Evolutionary conservation across 2,113 vertebrate species (phyloP).

Genomic region (Junco hyemalis): DNA sequence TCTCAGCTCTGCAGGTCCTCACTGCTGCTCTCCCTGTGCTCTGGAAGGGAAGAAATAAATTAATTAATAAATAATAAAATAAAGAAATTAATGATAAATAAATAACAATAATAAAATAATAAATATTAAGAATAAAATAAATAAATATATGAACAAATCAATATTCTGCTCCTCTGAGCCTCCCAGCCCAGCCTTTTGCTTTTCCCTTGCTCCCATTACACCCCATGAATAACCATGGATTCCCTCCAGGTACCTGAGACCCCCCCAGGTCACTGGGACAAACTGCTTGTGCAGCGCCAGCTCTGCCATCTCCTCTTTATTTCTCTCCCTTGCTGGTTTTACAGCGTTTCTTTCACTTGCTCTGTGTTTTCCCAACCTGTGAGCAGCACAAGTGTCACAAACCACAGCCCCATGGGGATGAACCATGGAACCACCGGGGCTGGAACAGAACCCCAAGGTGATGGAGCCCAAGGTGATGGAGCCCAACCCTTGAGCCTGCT

Average conservation of each 20-base stretch:
- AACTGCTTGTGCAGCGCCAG: not conserved
- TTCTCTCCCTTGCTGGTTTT: not conserved
- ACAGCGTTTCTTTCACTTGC: not conserved
- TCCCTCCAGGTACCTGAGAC: not conserved
- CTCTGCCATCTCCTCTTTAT: not conserved
- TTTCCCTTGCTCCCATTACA: not conserved
- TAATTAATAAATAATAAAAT: too few species aligned
- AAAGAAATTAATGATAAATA: too few species aligned
- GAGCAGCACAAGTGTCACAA: not conserved
- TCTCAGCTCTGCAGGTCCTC: not conserved
- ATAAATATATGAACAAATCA: too few species aligned
- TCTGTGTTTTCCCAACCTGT: not conserved
- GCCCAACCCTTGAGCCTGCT: rapidly evolving
- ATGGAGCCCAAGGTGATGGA: rapidly evolving
- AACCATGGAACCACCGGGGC: rapidly evolving
- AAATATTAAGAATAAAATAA: too few species aligned
- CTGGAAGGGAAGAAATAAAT: not conserved
- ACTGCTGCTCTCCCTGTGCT: not conserved
- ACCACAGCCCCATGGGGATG: not conserved
- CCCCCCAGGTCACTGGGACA: not conserved
- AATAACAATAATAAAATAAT: too few species aligned
- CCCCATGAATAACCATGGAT: not conserved
- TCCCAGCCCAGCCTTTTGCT: not conserved
- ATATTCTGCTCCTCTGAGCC: not conserved
- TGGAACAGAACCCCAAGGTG: not conserved